These are phyloP conservation scores for Burhinus oedicnemus DNA, from an alignment of 2,113 vertebrate species.

Conservation along the genomic window DNA sequence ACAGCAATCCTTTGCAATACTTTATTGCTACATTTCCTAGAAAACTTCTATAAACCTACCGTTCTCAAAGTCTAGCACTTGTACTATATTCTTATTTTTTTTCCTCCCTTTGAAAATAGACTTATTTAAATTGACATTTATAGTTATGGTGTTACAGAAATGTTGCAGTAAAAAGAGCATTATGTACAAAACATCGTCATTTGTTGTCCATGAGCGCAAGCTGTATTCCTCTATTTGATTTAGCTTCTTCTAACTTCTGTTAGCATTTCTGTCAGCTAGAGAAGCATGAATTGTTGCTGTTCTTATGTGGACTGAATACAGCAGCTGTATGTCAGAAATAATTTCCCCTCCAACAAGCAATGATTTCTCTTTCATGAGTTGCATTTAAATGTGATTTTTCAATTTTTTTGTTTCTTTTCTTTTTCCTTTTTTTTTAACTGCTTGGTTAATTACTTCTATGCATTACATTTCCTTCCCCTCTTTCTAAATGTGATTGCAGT, in stretches of 20 bases:
- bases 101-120: background rate
- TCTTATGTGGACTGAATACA: background rate
- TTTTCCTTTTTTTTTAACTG: background rate
- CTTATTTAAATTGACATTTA: background rate
- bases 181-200: background rate
- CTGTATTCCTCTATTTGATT: background rate
- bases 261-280: background rate
- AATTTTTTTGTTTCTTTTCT: background rate
- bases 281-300: background rate
- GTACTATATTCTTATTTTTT: background rate
- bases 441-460: background rate
- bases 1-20: background rate
- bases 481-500: background rate
- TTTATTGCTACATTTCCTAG: background rate
- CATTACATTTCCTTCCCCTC: background rate
- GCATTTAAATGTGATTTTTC: conserved; percentile 19
- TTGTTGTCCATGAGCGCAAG: background rate
- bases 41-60: background rate
- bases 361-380: background rate
- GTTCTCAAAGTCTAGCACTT: background rate
- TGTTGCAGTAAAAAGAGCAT: background rate
- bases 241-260: background rate
- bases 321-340: conserved; percentile 15
- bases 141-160: background rate
- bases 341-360: conserved; percentile 7